Percentiles rank a stretch among this genome's conserved stretches.
These are phyloP conservation scores for Cyprinodon tularosa DNA, from an alignment of 2,113 vertebrate species.

Conservation along the genomic window DNA sequence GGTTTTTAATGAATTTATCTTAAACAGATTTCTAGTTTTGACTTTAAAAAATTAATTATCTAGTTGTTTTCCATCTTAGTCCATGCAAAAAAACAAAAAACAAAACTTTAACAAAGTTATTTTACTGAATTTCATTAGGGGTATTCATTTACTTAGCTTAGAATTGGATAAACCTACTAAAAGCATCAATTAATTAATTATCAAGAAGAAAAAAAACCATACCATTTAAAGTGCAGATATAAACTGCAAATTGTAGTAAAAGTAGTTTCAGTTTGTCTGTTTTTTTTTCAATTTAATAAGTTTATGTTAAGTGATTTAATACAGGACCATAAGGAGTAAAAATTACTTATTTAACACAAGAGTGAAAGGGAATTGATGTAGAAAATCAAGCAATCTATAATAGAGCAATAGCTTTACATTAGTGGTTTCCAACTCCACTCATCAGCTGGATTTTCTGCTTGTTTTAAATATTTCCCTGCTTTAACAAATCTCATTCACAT, in stretches of 20 bases:
- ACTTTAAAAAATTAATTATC: background rate
- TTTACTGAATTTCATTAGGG: background rate
- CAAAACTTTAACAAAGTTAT: background rate
- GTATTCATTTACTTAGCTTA: background rate
- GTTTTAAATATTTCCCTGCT: background rate
- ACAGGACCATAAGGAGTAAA: too few species aligned
- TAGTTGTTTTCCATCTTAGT: background rate
- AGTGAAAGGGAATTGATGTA: background rate
- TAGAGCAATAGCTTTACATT: background rate
- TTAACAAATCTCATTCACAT: background rate
- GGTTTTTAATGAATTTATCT: too few species aligned
- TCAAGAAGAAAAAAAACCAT: too few species aligned
- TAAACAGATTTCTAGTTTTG: background rate
- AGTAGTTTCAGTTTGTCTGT: too few species aligned
- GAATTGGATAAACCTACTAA: background rate
- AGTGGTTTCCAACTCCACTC: background rate
- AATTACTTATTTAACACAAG: background rate
- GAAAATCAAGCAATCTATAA: background rate
- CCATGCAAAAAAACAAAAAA: background rate
- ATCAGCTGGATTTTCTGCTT: background rate
- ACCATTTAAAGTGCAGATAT: too few species aligned
- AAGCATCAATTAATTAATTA: background rate
- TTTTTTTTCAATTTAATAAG: too few species aligned
- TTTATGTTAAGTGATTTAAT: too few species aligned
- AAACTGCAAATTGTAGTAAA: too few species aligned